Evolutionary conservation across 2,113 vertebrate genomes (phyloP), one percentile per base, ranked within the genome.

Genomic region (Desmodus rotundus): DNA sequence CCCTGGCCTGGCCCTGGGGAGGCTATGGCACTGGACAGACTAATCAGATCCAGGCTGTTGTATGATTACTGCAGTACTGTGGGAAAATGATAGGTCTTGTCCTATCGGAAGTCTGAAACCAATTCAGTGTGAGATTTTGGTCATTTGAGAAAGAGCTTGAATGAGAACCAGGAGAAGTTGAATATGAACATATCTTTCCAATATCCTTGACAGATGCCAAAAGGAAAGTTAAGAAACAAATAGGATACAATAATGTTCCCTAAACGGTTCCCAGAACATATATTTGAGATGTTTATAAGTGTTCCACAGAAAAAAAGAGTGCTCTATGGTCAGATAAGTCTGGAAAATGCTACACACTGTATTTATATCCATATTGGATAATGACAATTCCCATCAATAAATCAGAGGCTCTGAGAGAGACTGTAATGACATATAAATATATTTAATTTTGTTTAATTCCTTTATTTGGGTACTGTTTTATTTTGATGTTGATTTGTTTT

Each of bases 61-160:
- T 91, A 58, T 77, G 82, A 78, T 56, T 68, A 16, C 45, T 77
- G 45, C 58, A 58, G 3, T 20, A 65, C 3, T 65, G 31, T 86
- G 65, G n/a, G 15, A n/a, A 92, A 93, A 91, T 43, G 45, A 82
- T 82, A 52, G 5, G 26, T 22, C 91, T 96, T 92, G 81, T 88
- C 45, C 67, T 82, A 5, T 47, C 0, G 2, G 70, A 92, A 90
- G 54, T 80, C 85, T 95, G 73, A 95, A 96, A 87, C 47, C 77
- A 88, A 88, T 84, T 92, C 82, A 80, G 68, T 13, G 7, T 96
- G 70, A 87, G 76, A 88, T 89, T 67, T 80, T n/a, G 56, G 77
- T 77, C 76, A 88, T 85, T 87, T 94, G 72, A 95, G 96, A 87
- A 91, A 87, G 38, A 93, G 50, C 31, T 26, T 68, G 61, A 74